Conservation (phyloP, 1,140 invertebrate genomes). For the Fopius arisanus region DNA sequence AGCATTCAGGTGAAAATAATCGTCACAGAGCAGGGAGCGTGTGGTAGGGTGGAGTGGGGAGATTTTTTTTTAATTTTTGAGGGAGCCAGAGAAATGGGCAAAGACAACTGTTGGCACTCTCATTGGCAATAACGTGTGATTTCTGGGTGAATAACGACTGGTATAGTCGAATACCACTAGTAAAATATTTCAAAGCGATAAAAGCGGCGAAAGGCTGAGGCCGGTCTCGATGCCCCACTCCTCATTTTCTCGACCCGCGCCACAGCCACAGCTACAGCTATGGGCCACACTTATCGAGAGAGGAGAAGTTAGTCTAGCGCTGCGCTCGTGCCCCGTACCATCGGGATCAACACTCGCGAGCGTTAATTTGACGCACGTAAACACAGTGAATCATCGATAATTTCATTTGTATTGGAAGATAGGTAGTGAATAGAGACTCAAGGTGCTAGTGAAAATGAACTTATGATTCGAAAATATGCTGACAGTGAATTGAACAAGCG, state of each 20-base stretch:
- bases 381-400: not conserved
- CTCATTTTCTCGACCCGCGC: slow-evolving; percentile 5
- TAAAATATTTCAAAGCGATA: not conserved
- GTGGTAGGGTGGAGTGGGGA: too few species aligned
- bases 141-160: too few species aligned
- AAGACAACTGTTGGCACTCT: too few species aligned
- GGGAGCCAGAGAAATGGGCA: too few species aligned
- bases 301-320: slow-evolving; percentile 4
- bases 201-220: slow-evolving; percentile 30
- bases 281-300: slow-evolving; percentile 10
- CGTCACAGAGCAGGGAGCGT: not conserved
- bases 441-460: not conserved
- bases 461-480: not conserved
- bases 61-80: too few species aligned
- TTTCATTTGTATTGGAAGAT: not conserved
- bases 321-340: slow-evolving; percentile 15
- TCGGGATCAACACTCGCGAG: not conserved
- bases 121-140: not conserved
- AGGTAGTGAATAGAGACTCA: too few species aligned
- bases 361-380: not conserved
- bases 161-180: too few species aligned
- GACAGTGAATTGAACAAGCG: not conserved
- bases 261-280: not conserved
- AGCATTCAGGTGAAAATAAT: not conserved
- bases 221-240: slow-evolving; percentile 4